Percentiles rank a stretch among this genome's conserved stretches.
Evolutionary conservation across 2,797 vertebrate genomes (phyloP).

Genomic region (Paratrypauchen microcephalus): DNA sequence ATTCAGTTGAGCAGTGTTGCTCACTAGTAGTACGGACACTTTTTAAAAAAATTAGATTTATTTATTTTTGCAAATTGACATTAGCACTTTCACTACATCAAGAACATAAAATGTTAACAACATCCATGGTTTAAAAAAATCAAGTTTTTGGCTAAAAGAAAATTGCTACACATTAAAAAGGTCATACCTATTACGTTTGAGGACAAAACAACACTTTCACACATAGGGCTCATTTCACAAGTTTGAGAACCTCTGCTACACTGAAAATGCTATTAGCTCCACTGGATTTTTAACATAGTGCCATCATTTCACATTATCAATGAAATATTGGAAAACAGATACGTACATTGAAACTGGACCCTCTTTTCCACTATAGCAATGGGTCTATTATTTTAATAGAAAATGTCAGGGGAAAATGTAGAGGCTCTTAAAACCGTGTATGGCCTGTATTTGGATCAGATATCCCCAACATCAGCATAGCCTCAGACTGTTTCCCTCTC

Average conservation of each 20-base stretch:
- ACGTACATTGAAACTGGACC: slow-evolving; percentile 22
- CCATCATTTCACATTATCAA: slow-evolving; percentile 45
- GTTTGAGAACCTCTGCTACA: not conserved
- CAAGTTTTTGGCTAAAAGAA: not conserved
- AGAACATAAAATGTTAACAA: not conserved
- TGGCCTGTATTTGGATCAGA: slow-evolving; percentile 52
- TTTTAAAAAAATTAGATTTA: not conserved
- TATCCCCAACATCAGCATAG: slow-evolving; percentile 35
- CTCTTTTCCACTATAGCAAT: slow-evolving; percentile 39
- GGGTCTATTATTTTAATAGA: slow-evolving; percentile 62
- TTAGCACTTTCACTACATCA: not conserved
- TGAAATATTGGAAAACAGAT: slow-evolving; percentile 47
- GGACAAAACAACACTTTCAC: not conserved
- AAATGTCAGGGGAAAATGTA: slow-evolving; percentile 56
- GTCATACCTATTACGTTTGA: not conserved
- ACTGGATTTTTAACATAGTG: slow-evolving; percentile 29
- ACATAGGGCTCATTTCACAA: not conserved
- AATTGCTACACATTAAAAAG: not conserved
- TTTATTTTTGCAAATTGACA: not conserved
- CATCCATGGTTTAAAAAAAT: not conserved
- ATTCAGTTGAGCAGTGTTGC: not conserved
- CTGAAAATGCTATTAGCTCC: slow-evolving; percentile 30
- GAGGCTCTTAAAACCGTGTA: slow-evolving; percentile 34
- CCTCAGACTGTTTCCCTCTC: slow-evolving; percentile 54
- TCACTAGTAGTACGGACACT: not conserved